Evolutionary conservation across 2,113 vertebrate genomes (phyloP).

Genomic region (Columbina picui): DNA sequence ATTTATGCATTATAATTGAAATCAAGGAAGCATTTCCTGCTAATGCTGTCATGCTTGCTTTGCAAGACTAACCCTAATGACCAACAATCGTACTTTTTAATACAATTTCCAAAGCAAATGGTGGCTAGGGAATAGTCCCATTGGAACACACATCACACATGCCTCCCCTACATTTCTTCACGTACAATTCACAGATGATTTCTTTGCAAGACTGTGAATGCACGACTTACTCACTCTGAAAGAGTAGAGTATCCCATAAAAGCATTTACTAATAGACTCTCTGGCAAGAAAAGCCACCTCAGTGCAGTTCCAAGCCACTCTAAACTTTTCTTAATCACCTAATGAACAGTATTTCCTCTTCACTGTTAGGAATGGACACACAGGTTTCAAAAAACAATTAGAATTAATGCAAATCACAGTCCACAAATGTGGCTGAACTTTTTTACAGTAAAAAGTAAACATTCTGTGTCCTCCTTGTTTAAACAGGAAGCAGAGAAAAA

Average conservation of each 20-base stretch:
- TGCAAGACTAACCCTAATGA: conserved; percentile 66
- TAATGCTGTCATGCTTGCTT: conserved; percentile 48
- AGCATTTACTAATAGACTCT: conserved; percentile 56
- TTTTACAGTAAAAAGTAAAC: not conserved
- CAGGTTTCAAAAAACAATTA: not conserved
- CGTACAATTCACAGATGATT: conserved; percentile 38
- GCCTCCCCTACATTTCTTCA: conserved; percentile 27
- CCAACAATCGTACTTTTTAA: conserved; percentile 63
- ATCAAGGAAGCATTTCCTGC: conserved; percentile 63
- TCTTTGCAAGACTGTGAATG: conserved; percentile 36
- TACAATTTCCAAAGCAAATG: conserved; percentile 25
- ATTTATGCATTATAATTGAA: conserved; percentile 63
- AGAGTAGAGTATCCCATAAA: conserved; percentile 42
- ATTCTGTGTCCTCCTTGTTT: not conserved
- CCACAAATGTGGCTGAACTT: not conserved
- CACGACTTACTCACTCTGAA: not conserved
- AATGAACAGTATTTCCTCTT: conserved; percentile 30
- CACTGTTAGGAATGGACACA: not conserved
- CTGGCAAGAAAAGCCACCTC: conserved; percentile 41
- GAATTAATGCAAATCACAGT: not conserved
- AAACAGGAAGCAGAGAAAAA: not conserved
- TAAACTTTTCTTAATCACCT: conserved; percentile 42
- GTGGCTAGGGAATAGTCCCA: conserved; percentile 23
- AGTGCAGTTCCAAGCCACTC: conserved; percentile 24
- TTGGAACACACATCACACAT: conserved; percentile 28